These are phyloP conservation scores for Clivina fossor DNA, from an alignment of 2,888 invertebrate genomes.

Conservation along the genomic window DNA sequence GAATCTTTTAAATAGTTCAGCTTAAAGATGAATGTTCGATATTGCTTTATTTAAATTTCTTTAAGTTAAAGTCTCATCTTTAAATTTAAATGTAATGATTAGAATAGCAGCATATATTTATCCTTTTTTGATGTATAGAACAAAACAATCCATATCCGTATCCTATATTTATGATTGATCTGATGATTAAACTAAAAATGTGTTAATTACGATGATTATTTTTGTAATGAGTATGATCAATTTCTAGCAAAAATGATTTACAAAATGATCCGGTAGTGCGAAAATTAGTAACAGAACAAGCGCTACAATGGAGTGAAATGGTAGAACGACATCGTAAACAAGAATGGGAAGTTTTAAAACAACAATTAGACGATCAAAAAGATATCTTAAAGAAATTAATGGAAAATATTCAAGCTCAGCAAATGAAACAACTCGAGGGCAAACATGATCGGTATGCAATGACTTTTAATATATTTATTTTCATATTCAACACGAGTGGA, in stretches of 20 bases:
- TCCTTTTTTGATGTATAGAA: no score
- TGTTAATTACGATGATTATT: no score
- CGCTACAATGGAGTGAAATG: conserved; percentile 91
- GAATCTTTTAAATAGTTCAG: no score
- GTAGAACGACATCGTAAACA: conserved; percentile 80
- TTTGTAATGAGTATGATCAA: no score
- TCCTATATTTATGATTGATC: no score
- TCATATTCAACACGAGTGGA: background rate
- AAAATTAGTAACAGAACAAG: conserved; percentile 87
- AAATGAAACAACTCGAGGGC: conserved; percentile 86
- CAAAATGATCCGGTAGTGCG: conserved; percentile 76
- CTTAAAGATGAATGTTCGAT: no score
- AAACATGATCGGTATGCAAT: conserved; percentile 75
- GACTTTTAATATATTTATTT: background rate
- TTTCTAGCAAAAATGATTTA: conserved; percentile 75
- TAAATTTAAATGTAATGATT: no score
- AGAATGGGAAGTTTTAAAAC: conserved; percentile 78
- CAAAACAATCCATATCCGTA: no score
- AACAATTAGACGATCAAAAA: conserved; percentile 83
- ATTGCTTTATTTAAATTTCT: no score
- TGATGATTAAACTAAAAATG: no score
- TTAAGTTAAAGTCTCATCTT: no score
- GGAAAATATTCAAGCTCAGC: conserved; percentile 77
- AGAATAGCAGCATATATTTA: no score
- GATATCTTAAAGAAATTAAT: conserved; percentile 72